These are phyloP conservation scores for Pandion haliaetus DNA, from an alignment of 2,113 vertebrate genomes.

Conservation along the genomic window DNA sequence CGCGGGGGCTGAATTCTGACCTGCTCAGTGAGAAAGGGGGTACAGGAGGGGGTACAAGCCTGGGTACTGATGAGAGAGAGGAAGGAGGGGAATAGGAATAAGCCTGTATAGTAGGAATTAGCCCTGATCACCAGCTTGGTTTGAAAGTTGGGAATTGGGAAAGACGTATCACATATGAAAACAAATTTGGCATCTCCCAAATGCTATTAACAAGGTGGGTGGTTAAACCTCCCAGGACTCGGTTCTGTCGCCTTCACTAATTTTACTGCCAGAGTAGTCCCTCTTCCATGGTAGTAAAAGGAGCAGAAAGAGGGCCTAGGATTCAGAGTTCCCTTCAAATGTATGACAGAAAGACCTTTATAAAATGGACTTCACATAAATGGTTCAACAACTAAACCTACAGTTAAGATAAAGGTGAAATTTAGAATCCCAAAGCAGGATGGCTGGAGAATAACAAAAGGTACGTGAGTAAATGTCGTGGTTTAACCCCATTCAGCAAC, in stretches of 20 bases:
- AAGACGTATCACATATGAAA: neutral
- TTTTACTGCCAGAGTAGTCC: neutral
- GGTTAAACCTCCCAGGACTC: neutral
- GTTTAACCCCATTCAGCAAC: too few species aligned
- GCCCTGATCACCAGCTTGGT: fast-evolving
- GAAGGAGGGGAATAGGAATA: neutral
- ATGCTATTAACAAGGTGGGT: neutral
- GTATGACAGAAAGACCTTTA: neutral
- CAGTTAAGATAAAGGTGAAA: neutral
- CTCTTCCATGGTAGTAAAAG: neutral
- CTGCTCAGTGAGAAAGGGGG: fast-evolving
- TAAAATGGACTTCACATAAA: neutral
- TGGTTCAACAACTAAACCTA: neutral
- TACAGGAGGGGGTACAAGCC: fast-evolving
- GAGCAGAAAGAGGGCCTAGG: neutral
- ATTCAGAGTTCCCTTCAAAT: neutral
- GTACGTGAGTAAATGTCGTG: neutral
- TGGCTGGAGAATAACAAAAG: neutral
- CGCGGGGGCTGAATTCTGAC: neutral
- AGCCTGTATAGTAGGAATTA: neutral
- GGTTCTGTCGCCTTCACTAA: neutral
- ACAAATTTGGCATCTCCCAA: neutral
- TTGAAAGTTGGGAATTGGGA: neutral
- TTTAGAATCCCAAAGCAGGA: neutral
- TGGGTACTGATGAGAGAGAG: neutral